Base-by-base conservation (phyloP, 2,797 vertebrate genomes). In the Astyanax mexicanus region DNA sequence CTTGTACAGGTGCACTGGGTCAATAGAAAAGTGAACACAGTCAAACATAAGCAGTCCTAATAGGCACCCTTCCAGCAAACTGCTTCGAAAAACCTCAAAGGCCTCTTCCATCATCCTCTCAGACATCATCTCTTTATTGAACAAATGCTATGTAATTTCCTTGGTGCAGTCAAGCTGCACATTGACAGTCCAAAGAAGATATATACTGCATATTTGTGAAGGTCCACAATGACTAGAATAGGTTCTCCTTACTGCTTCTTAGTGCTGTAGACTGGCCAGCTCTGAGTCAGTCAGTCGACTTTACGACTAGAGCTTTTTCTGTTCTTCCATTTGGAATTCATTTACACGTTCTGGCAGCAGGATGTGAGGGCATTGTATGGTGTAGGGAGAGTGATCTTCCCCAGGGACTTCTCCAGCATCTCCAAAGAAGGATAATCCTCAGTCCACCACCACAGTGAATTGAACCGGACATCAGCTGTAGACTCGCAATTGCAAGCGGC, bases 171-270 rank as follows among this genome's bases (percentile, higher is more conserved):
- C 35, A 54, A 6, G 17, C 11, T 6, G 17, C 10, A 13, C 15
- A 32, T 51, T 72, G 23, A 51, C 37, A n/a, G n/a, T n/a, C n/a
- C 21, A 73, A 54, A 38, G 35, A 17, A 21, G 37, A 42, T 17
- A 12, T 19, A n/a, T n/a, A n/a, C 8, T 21, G 5, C 19, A 10
- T 51, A 44, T 49, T 66, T 54, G 23, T 49, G 73, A 17, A 27
- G 19, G 10, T 25, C 21, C 15, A 29, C 23, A 73, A 40, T 42
- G 60, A 51, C 37, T n/a, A 66, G 49, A 13, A 12, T 23, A 44
- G 6, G 17, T n/a, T 62, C 58, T 62, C 62, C 6, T 32, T 29
- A 9, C 29, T n/a, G n/a, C 29, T 61, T 61, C 11, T n/a, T n/a
- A n/a, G n/a, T n/a, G n/a, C n/a, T n/a, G n/a, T n/a, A n/a, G n/a